Evolutionary conservation across 2,888 invertebrate species (phyloP).

Genomic region (Agonopterix heracliana): DNA sequence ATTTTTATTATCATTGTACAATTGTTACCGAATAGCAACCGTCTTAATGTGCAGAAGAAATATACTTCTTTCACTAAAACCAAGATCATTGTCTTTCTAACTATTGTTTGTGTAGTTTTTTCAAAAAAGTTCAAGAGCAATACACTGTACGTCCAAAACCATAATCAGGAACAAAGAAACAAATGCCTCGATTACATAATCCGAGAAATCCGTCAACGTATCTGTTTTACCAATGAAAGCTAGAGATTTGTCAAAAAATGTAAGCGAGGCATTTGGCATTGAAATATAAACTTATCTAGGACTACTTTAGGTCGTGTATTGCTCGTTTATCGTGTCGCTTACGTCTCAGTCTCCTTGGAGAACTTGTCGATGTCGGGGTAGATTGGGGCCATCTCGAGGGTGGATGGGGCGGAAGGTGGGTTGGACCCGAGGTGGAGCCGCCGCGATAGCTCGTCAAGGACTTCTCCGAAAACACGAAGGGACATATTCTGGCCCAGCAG

Average conservation of each 20-base stretch:
- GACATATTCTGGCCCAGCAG: slow-evolving; percentile 92
- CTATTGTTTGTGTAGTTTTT: background rate
- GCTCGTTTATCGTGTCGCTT: slow-evolving; percentile 38
- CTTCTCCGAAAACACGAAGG: slow-evolving; percentile 85
- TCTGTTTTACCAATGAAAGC: slow-evolving; percentile 1
- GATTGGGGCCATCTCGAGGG: slow-evolving; percentile 90
- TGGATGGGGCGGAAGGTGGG: slow-evolving; percentile 90
- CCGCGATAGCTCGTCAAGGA: slow-evolving; percentile 85
- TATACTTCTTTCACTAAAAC: too few relatives aligned
- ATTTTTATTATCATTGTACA: background rate
- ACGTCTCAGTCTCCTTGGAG: slow-evolving; percentile 90
- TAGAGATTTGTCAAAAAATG: slow-evolving; percentile 19
- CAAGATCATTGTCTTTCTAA: too few relatives aligned
- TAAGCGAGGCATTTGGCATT: slow-evolving; percentile 17
- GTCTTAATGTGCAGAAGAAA: background rate
- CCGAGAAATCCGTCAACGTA: slow-evolving; percentile 16
- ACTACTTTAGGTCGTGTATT: slow-evolving; percentile 3
- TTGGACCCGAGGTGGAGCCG: slow-evolving; percentile 83
- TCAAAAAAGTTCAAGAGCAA: slow-evolving; percentile 4
- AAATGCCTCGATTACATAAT: slow-evolving; percentile 20
- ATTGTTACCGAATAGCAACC: slow-evolving; percentile 2
- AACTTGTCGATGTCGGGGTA: slow-evolving; percentile 87
- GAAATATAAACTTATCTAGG: background rate
- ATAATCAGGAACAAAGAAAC: slow-evolving; percentile 12
- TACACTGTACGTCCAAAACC: slow-evolving; percentile 3